Evolutionary conservation across 1,140 invertebrate genomes (phyloP), one percentile per base, ranked within the genome.

Genomic region (Teleogryllus occipitalis): DNA sequence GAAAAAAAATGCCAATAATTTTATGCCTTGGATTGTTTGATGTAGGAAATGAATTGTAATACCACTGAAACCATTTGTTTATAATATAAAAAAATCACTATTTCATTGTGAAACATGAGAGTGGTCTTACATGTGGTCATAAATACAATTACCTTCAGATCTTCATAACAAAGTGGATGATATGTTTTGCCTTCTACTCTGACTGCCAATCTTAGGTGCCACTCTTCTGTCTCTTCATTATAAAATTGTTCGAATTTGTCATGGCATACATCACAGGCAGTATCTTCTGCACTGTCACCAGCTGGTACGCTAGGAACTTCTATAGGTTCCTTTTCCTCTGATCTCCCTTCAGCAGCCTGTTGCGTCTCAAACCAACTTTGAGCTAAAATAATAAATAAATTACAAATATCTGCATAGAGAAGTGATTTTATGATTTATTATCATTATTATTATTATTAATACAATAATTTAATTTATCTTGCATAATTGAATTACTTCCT

Each of bases 221-320:
- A 99, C 85, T 98, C 97, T 86, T 98, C 97, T 78, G 93, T 92
- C 83, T 98, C 97, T 87, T 98, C 95, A 84, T 97, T 94, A 88
- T 95, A 98, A 87, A 97, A 97, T 84, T 96, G 92, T 80, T 97
- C 94, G 86, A 99, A 98, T 76, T 88, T 88, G 87, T 99, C 97
- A 47, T 93, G 90, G 85, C 97, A 99, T 46, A 98, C 92, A 82
- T 93, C 92, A 88, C 97, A 99, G 81, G 91, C 87, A 46, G 91
- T 89, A 82, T 91, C 88, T 80, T 89, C 87, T 7, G 88, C 85
- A 47, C 87, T 86, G 7, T 86, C 85, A 78, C 90, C 90, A 6
- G 91, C 90, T 8, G 90, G 87, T 8, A 92, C 91, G 83, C 89
- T 92, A 0, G 90, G 89, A 78, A 89, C 87, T 22, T 87, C 84